Base-by-base conservation (phyloP, 2,113 vertebrate species). In the Pseudonaja textilis region DNA sequence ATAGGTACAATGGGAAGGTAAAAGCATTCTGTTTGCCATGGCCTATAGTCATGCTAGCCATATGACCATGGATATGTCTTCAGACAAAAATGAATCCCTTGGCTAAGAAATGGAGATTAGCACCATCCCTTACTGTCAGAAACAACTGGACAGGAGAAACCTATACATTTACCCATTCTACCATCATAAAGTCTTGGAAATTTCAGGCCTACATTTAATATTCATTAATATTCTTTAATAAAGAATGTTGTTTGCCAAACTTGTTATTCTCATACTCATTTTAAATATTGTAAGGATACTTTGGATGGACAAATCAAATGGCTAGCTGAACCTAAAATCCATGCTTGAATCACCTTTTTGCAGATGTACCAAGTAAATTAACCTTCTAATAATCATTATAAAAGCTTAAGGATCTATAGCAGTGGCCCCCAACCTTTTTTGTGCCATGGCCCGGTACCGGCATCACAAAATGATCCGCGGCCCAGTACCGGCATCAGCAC, bases 111-210 rank as follows among this genome's bases (percentile, higher is more conserved):
- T 5, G 6, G 56, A 57, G 20, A 23, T 57, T 18, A 57, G 56
- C 56, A 57, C 56, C 5, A 56, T 56, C 55, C 20, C 55, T 56
- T 56, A 56, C 55, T 22, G 1, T 56, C 5, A 57, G 56, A 52
- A 59, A 59, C 8, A 59, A 59, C 57, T 59, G 23, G 57, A 59
- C 23, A 59, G 57, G 23, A 25, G 5, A 59, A 59, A 59, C 8
- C 23, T 59, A 9, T 59, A 59, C 23, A 23, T 59, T 59, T 59
- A 59, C 23, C 57, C 23, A 3, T 59, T 59, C 57, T 59, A 59
- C 8, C 23, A 59, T 59, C 57, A 96, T 95, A 90, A 95, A 94
- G 0, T 7, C 29, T 96, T 95, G 39, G 94, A 96, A 97, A 59
- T 12, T 0, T 93, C 93, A 96, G 89, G 2, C 86, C 25, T 92